Evolutionary conservation across 2,888 invertebrate species (phyloP), one percentile per base, ranked within the genome.

Genomic region (Hylaea fasciaria): DNA sequence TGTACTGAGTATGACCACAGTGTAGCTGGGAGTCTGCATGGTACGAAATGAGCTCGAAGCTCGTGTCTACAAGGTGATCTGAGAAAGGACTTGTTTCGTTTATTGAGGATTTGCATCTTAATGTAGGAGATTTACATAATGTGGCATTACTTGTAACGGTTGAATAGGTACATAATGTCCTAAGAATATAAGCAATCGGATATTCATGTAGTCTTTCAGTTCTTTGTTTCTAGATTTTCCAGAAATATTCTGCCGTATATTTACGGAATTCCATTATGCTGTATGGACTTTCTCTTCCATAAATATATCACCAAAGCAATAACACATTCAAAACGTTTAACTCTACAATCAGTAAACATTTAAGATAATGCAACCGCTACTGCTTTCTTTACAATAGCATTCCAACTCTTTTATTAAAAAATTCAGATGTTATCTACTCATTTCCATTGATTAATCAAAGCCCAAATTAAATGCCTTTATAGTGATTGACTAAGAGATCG

Each of bases 401-500:
- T 41, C 17, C 39, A 37, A 17, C 41, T 50, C 22, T 11, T 13
- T 54, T 53, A 11, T 41, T 13, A 52, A 49, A 46, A 53, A 44
- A 58, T 54, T 17, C 50, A 58, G 49, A 61, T 39, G 40, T 11
- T 50, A 59, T 62, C 58, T 47, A 35, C 40, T 49, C 47, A 51
- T 51, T 58, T 56, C 54, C 55, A 64, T 64, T 41, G 59, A 65
- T 53, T 58, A 57, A 64, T 68, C 55, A 56, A 41, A 35, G 35
- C 47, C 40, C 9, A 52, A 52, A 60, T 55, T 44, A 57, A 64
- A 64, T 64, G 53, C 55, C 44, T 39, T 40, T 14, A 43, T 57
- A 32, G 1, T 32, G 1, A 32, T 58, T 65, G 62, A 68, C 63
- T 58, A 58, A 62, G 39, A 60, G 12, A 66, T 65, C 56, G 61